phyloP scores from a whole-genome alignment of 2,888 invertebrate species.

The Bimastos eiseni region DNA sequence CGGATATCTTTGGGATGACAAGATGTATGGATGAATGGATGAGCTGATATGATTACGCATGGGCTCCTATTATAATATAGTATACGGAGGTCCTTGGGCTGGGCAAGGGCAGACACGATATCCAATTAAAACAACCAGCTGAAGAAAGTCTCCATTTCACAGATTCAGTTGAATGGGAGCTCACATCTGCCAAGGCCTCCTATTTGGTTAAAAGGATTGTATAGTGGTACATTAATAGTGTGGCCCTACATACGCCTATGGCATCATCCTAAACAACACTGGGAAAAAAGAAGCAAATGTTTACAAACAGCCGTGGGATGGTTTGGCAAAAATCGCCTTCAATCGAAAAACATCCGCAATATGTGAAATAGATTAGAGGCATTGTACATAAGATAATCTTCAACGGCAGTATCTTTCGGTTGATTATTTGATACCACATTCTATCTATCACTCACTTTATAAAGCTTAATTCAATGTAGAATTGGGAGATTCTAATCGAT shows the following conservation, averaged over 20 bases:
- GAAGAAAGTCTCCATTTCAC: neutral
- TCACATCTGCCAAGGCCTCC: neutral
- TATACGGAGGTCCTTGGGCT: too few species aligned
- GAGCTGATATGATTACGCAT: neutral
- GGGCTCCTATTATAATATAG: neutral
- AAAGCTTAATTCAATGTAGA: too few species aligned
- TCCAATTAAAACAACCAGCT: neutral
- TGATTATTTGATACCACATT: too few species aligned
- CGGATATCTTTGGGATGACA: neutral
- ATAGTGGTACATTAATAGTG: neutral
- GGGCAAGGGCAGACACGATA: neutral
- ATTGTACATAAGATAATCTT: neutral
- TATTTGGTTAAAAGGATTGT: neutral
- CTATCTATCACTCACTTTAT: too few species aligned
- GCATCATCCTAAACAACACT: neutral
- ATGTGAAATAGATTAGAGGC: neutral
- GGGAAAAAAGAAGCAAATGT: neutral
- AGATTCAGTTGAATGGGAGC: neutral
- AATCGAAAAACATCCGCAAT: neutral
- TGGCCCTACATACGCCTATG: neutral
- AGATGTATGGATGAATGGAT: constrained; percentile 4
- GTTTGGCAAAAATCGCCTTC: neutral
- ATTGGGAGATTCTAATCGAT: too few species aligned
- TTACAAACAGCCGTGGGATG: neutral
- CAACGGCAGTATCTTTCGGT: too few species aligned